Conservation (phyloP, 2,113 vertebrate species). For the Sceloporus undulatus region DNA sequence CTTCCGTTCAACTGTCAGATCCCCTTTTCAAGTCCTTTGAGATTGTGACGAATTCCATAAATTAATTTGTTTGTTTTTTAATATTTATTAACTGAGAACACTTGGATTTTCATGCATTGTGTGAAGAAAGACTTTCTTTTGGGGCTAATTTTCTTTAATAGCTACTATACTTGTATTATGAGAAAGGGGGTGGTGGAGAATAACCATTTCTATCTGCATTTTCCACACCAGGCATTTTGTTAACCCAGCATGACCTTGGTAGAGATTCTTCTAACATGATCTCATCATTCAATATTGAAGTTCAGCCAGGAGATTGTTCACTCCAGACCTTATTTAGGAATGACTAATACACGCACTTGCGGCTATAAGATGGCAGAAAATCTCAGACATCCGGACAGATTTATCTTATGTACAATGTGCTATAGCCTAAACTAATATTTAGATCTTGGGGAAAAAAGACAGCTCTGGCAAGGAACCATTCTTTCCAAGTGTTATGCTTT, state of each 20-base stretch:
- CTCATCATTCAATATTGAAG: background rate
- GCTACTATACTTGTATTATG: background rate
- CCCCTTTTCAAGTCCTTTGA: no score
- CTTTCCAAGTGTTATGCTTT: conserved; percentile 47
- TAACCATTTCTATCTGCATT: background rate
- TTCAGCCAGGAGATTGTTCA: conserved; percentile 39
- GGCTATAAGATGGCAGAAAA: conserved; percentile 52
- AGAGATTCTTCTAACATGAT: background rate
- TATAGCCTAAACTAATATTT: conserved; percentile 62
- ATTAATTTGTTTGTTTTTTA: background rate
- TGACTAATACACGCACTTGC: conserved; percentile 16
- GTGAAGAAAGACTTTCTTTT: background rate
- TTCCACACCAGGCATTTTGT: background rate
- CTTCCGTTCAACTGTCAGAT: no score
- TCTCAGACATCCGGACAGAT: conserved; percentile 43
- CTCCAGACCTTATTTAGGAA: background rate
- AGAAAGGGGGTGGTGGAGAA: background rate
- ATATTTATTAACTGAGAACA: background rate
- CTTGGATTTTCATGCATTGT: background rate
- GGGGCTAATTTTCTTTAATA: background rate
- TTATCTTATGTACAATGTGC: conserved; percentile 46
- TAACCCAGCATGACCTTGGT: conserved; percentile 13
- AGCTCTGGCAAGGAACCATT: conserved; percentile 20
- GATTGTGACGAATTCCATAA: background rate
- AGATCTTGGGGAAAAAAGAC: conserved; percentile 49